These are phyloP conservation scores for Drosophila micromelanica DNA, from an alignment of 1,140 invertebrate species.

Conservation along the genomic window DNA sequence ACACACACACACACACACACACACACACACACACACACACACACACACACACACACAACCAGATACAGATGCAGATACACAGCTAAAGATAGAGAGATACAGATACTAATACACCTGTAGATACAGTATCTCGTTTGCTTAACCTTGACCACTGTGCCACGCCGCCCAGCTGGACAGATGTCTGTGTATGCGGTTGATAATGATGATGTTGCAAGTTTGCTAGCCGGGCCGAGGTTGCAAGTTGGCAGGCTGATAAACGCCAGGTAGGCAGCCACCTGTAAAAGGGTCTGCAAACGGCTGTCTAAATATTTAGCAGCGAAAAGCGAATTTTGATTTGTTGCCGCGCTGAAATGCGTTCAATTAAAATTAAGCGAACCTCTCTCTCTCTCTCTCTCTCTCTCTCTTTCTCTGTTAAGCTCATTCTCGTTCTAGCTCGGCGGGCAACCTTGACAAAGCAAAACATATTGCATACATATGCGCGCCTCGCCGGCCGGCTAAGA, in stretches of 20 bases:
- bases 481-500: conserved; percentile 67
- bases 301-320: conserved; percentile 73
- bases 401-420: neutral
- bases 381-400: conserved; percentile 1
- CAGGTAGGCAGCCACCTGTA: conserved; percentile 64
- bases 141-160: conserved; percentile 68
- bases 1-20: too few species aligned
- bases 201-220: conserved; percentile 65
- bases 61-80: conserved; percentile 17
- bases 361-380: conserved; percentile 53
- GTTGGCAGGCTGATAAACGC: conserved; percentile 6
- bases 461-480: conserved; percentile 82
- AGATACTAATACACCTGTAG: conserved; percentile 28
- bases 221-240: conserved; percentile 11
- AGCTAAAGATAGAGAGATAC: conserved; percentile 25
- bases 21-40: neutral
- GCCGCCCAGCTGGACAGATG: conserved; percentile 58
- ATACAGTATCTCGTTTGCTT: conserved; percentile 40
- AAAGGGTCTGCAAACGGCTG: conserved; percentile 63
- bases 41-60: neutral
- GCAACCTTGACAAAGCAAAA: conserved; percentile 53
- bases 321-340: conserved; percentile 68
- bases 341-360: conserved; percentile 67
- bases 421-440: conserved; percentile 9
- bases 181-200: conserved; percentile 23